Conservation (phyloP, 2,797 vertebrate genomes). For the Tadarida brasiliensis region DNA sequence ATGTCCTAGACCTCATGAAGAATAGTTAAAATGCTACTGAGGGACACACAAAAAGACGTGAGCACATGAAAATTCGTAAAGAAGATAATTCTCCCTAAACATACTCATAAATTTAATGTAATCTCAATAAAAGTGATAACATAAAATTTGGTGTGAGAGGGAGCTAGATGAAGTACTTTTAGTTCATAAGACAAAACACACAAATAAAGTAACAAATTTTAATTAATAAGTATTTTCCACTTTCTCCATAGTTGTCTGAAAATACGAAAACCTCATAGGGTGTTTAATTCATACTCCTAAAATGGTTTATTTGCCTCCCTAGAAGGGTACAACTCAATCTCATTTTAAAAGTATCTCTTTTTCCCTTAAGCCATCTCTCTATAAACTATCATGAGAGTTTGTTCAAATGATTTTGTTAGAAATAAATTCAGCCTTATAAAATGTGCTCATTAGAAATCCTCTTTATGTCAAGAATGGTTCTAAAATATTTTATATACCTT, state of each 20-base stretch:
- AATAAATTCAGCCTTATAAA: constrained; percentile 78
- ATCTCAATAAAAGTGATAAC: not conserved
- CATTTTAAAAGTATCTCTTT: not conserved
- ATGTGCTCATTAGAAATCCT: constrained; percentile 68
- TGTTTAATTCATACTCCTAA: constrained; percentile 48
- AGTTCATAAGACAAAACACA: constrained; percentile 29
- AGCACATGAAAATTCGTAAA: constrained; percentile 2
- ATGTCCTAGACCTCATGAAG: not conserved
- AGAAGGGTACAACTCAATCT: constrained; percentile 12
- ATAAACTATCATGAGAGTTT: constrained; percentile 48
- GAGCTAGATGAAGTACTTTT: not conserved
- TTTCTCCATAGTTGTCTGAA: constrained; percentile 32
- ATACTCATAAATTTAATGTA: constrained; percentile 17
- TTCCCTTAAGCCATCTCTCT: not conserved
- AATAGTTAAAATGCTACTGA: not conserved
- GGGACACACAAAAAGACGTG: not conserved
- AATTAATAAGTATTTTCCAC: constrained; percentile 51
- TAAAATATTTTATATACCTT: constrained; percentile 74
- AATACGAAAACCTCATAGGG: not conserved
- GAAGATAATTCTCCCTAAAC: not conserved
- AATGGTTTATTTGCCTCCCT: constrained; percentile 33
- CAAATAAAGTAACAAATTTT: not conserved
- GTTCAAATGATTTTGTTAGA: constrained; percentile 54
- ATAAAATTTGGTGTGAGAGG: not conserved
- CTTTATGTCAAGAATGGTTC: constrained; percentile 61